phyloP scores from a whole-genome alignment of 2,797 vertebrate genomes.

The Luscinia luscinia region DNA sequence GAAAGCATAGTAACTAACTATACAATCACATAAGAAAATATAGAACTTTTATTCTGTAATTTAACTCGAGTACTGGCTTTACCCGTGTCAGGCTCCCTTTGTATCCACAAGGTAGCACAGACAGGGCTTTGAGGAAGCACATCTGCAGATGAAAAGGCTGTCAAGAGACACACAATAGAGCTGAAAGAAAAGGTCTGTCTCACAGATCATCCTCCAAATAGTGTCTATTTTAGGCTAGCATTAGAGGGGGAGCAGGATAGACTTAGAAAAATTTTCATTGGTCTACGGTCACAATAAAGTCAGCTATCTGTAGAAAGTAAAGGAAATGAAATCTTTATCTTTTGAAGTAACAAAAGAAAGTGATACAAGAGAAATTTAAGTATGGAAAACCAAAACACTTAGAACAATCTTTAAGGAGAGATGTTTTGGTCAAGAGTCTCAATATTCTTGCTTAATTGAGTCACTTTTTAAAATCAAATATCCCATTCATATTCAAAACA shows the following conservation, averaged over 20 bases:
- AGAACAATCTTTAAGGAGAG: neutral
- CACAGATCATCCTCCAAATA: neutral
- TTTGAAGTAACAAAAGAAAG: neutral
- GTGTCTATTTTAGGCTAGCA: neutral
- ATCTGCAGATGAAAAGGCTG: neutral
- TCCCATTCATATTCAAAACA: neutral
- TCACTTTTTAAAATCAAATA: neutral
- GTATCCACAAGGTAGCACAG: neutral
- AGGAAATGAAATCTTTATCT: neutral
- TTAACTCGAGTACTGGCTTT: neutral
- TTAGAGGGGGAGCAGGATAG: neutral
- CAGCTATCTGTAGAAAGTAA: neutral
- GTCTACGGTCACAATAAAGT: neutral
- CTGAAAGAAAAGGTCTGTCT: neutral
- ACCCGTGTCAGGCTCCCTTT: neutral
- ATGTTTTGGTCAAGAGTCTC: neutral
- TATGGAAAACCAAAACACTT: neutral
- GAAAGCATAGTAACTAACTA: neutral
- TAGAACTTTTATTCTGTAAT: neutral
- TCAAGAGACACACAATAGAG: neutral
- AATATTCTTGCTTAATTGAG: neutral
- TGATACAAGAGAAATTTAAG: neutral
- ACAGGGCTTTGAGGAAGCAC: neutral
- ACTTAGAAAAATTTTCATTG: neutral
- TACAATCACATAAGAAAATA: neutral